A percentile compares a stretch with the other conserved stretches of the same genome.
phyloP scores from a whole-genome alignment of 2,113 vertebrate species.

The Aegotheles bennettii region DNA sequence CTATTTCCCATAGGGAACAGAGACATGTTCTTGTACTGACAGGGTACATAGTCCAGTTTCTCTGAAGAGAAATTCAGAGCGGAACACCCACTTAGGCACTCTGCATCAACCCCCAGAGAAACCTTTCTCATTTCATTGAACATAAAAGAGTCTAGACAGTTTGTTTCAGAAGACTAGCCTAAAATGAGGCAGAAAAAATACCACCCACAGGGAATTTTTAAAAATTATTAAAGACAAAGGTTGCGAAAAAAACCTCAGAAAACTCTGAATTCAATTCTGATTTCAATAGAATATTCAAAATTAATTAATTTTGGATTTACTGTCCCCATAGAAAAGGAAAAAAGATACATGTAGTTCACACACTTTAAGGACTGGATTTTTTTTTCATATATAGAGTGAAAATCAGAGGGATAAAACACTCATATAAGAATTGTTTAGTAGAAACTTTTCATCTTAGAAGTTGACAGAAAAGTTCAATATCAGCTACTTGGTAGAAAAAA shows the following conservation, averaged over 20 bases:
- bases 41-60: neutral
- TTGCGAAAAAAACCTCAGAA: neutral
- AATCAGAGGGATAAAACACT: neutral
- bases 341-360: neutral
- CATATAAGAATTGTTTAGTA: neutral
- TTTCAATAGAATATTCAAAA: neutral
- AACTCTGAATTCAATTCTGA: neutral
- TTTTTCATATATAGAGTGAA: neutral
- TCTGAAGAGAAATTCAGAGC: neutral
- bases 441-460: neutral
- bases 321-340: neutral
- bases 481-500: neutral
- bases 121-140: neutral
- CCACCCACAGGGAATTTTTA: neutral
- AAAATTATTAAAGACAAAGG: neutral
- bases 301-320: neutral
- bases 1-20: neutral
- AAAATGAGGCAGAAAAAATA: slow-evolving; percentile 5
- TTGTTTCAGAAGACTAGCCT: neutral
- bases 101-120: neutral
- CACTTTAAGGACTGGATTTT: neutral
- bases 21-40: neutral
- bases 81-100: neutral
- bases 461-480: neutral
- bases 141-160: neutral